Base-by-base conservation (phyloP, 2,113 vertebrate genomes). In the Monarcha castaneiventris region DNA sequence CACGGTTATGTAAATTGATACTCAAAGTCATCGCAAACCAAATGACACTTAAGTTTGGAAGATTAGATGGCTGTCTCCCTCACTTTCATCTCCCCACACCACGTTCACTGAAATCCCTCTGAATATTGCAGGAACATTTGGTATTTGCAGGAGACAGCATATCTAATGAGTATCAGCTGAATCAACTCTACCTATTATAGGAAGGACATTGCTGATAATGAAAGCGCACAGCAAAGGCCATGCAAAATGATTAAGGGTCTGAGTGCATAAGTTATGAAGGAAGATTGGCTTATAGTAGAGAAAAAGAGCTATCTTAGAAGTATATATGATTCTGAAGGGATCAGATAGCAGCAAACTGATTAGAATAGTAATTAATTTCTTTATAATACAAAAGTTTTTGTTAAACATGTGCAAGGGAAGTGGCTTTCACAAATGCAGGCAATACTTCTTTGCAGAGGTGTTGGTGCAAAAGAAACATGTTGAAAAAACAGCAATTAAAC, bases 121-220 rank as follows among this genome's bases (percentile, higher is more conserved):
- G 9, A 94, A 91, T 93, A 90, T 93, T 92, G 85, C 85, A 92
- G 64, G 90, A 92, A 84, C 22, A 86, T 64, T 94, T 95, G 84
- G 82, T 93, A 85, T 92, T 95, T 95, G 76, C 85, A 95, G 51
- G 93, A 90, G 92, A 96, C 83, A 97, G 90, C 93, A 94, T 96
- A 95, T 80, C 93, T 96, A 93, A 96, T 90, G 92, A 93, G 64
- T 90, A 91, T 94, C 92, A 88, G 85, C 94, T 96, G 95, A 93
- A 92, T 96, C 84, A 96, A 97, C 90, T 93, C 84, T 86, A 90
- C 79, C 92, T 96, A 93, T 96, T 96, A 90, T 56, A 96, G 83
- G 79, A 93, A 93, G 88, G 85, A 96, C 92, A 93, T 81, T 89
- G 76, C 94, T 95, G 93, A 94, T 95, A 96, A 96, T 95, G 80